phyloP scores from a whole-genome alignment of 1,140 invertebrate species.

The Diorhabda elongata region DNA sequence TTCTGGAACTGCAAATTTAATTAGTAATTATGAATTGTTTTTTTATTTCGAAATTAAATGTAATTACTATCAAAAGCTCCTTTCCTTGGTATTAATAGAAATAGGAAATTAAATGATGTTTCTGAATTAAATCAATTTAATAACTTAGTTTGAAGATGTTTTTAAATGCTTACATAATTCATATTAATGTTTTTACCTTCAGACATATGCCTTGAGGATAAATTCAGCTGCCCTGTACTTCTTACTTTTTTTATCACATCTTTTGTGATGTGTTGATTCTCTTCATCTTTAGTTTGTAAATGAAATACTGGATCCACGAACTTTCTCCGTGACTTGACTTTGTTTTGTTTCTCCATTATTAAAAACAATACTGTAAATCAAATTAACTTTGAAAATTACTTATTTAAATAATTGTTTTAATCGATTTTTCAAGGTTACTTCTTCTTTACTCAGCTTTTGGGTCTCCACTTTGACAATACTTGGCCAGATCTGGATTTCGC shows the following conservation, averaged over 20 bases:
- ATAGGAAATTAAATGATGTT: too few relatives aligned
- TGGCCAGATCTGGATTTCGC: too few relatives aligned
- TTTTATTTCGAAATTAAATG: too few relatives aligned
- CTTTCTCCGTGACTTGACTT: slow-evolving; percentile 44
- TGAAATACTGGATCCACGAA: slow-evolving; percentile 64
- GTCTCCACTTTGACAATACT: too few relatives aligned
- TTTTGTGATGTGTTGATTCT: slow-evolving; percentile 61
- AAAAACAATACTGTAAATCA: neutral
- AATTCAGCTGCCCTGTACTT: slow-evolving; percentile 72
- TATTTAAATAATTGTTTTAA: slow-evolving; percentile 3
- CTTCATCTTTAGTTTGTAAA: slow-evolving; percentile 61
- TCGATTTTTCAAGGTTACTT: neutral
- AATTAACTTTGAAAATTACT: neutral
- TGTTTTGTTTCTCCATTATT: slow-evolving; percentile 39
- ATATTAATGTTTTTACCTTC: slow-evolving; percentile 55
- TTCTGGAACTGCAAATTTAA: slow-evolving; percentile 65
- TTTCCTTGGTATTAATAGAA: too few relatives aligned
- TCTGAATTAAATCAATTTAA: too few relatives aligned
- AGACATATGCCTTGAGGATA: slow-evolving; percentile 67
- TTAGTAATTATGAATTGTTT: slow-evolving; percentile 2
- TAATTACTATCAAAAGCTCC: too few relatives aligned
- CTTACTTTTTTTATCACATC: slow-evolving; percentile 72
- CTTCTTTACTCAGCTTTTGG: too few relatives aligned
- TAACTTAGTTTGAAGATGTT: too few relatives aligned
- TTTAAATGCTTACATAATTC: neutral